phyloP scores from a whole-genome alignment of 1,140 invertebrate genomes.

The Hirudo medicinalis region DNA sequence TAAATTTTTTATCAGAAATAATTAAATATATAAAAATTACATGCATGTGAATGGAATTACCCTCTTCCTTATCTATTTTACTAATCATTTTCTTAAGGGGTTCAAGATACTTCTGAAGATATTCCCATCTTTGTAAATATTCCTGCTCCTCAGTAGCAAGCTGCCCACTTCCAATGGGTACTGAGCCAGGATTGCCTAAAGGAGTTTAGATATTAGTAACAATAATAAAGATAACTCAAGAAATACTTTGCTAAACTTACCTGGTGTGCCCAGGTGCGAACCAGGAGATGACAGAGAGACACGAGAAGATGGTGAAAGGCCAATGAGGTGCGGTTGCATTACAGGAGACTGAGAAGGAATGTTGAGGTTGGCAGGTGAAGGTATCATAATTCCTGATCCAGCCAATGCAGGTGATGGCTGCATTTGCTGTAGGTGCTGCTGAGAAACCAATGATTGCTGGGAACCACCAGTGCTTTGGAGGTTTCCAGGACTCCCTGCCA shows the following conservation, averaged over 20 bases:
- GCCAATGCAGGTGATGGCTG: conserved; percentile 7
- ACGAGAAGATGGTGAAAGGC: conserved; percentile 8
- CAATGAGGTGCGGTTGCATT: not conserved
- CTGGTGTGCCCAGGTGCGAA: not conserved
- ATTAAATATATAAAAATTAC: not conserved
- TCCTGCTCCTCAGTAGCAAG: conserved; percentile 58
- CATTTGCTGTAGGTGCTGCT: not conserved
- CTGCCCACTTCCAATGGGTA: conserved; percentile 17
- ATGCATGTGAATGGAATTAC: conserved; percentile 14
- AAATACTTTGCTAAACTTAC: not conserved
- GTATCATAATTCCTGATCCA: not conserved
- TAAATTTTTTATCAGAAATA: not conserved
- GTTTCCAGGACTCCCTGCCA: not conserved
- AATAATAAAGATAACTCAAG: not conserved
- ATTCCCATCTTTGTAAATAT: conserved; percentile 77
- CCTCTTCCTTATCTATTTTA: conserved; percentile 63
- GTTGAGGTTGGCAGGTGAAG: not conserved
- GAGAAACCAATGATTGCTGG: not conserved
- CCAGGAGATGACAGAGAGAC: conserved; percentile 6
- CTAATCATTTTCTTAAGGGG: conserved; percentile 73
- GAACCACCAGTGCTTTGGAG: too few relatives aligned
- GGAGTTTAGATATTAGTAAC: not conserved
- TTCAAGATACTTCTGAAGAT: conserved; percentile 82
- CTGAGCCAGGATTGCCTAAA: conserved; percentile 1
- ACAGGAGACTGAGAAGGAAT: not conserved